Percentiles rank a stretch among this genome's conserved stretches.
These are phyloP conservation scores for Xenentodon cancila DNA, from an alignment of 2,797 vertebrate species.

Conservation along the genomic window DNA sequence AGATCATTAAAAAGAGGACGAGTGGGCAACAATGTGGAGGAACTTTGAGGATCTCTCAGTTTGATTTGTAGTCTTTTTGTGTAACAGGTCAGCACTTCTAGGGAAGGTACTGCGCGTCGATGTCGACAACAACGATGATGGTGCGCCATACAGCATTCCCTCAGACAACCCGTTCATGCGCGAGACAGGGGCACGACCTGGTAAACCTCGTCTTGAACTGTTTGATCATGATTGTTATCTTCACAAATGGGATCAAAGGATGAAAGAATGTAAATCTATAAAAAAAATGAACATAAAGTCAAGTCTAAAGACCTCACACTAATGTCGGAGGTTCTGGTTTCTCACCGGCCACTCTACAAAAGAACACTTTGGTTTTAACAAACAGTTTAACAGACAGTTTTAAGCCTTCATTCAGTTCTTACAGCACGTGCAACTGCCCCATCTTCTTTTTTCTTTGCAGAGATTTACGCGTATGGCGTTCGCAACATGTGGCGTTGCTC, in stretches of 20 bases:
- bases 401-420: background rate
- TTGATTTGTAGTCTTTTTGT: background rate
- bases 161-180: constrained; percentile 85
- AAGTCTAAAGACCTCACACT: no score
- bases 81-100: constrained; percentile 80
- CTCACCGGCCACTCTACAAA: background rate
- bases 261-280: no score
- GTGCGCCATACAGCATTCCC: constrained; percentile 83
- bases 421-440: background rate
- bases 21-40: no score
- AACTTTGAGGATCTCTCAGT: background rate
- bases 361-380: constrained; percentile 2
- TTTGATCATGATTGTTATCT: background rate
- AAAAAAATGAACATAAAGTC: no score
- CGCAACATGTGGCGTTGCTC: constrained; percentile 91
- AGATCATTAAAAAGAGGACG: no score
- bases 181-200: constrained; percentile 71
- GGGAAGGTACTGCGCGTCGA: constrained; percentile 85
- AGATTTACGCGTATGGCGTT: constrained; percentile 87
- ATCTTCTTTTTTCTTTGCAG: constrained; percentile 32
- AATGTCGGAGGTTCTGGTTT: no score
- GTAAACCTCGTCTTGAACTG: constrained; percentile 38
- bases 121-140: constrained; percentile 76
- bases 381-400: background rate
- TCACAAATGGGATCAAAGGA: no score